Conservation (phyloP, 2,888 invertebrate genomes). For the Pemphredon lugubris region DNA sequence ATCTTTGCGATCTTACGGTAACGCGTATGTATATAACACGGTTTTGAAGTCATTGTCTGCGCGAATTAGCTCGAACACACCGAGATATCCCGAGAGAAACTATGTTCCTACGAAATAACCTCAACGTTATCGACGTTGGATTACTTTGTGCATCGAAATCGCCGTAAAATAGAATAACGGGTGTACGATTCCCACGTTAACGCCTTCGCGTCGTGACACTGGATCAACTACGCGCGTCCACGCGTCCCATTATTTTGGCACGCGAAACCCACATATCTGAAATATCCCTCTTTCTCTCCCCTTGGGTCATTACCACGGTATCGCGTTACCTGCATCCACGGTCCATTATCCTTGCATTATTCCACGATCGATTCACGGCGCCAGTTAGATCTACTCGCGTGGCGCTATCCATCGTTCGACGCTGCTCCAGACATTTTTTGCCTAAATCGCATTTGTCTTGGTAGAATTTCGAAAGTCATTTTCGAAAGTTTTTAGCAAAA, state of each 20-base stretch:
- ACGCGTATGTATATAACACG: too few species aligned
- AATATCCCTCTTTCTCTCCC: constrained; percentile 39
- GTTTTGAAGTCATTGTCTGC: too few species aligned
- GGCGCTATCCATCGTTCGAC: constrained; percentile 1
- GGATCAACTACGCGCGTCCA: constrained; percentile 35
- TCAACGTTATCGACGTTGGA: constrained; percentile 20
- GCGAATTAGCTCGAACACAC: too few species aligned
- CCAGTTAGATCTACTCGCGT: constrained; percentile 7
- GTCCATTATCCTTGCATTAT: constrained; percentile 53
- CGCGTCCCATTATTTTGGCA: constrained; percentile 38
- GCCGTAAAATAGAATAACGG: constrained; percentile 38
- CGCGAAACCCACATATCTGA: constrained; percentile 53
- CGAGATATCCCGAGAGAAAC: background rate
- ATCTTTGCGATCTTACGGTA: too few species aligned
- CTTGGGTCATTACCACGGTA: constrained; percentile 46
- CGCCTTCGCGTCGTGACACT: constrained; percentile 32
- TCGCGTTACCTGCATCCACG: constrained; percentile 35
- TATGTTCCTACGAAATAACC: background rate
- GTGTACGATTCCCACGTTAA: constrained; percentile 52
- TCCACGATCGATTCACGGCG: constrained; percentile 39
- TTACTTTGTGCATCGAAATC: constrained; percentile 8
- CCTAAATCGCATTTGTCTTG: too few species aligned
- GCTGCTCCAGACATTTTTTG: background rate
- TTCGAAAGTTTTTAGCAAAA: too few species aligned
- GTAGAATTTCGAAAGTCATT: too few species aligned